Evolutionary conservation across 2,797 vertebrate species (phyloP), one percentile per base, ranked within the genome.

Genomic region (Simalia tracyae): DNA sequence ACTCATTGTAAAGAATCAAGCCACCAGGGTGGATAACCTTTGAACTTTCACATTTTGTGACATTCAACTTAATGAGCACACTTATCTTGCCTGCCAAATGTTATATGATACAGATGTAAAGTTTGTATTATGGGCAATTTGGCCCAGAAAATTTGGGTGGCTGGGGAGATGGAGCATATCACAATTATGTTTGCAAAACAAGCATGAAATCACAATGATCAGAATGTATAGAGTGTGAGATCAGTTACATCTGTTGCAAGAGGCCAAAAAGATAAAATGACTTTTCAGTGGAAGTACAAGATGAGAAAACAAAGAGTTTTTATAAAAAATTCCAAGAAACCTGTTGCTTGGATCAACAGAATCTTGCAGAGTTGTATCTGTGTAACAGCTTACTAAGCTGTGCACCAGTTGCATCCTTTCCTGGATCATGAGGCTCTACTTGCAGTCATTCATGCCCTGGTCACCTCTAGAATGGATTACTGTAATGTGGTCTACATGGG

Each of bases 1-100:
- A 93, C 94, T 91, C 93, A 94, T 91, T 94, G 93, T 95, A 94
- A 96, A 94, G 92, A 95, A 96, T 96, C 96, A 95, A 96, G 86
- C 56, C 86, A 68, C 90, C 88, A 95, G 92, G 93, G 93, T 90
- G n/a, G 93, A 97, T 96, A 96, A 96, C 95, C 95, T 92, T 92
- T 96, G 95, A 94, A 93, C 96, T 93, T 96, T 95, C 93, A 93
- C 91, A 92, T 89, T 90, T 87, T 42, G 88, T 94, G 94, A 94
- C 93, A 95, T 93, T 94, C 89, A 88, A 93, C 90, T 94, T 95
- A 96, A 96, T 95, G 93, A 95, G 89, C 24, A 86, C 68, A 92
- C 92, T 95, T 94, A 94, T 95, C 93, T 95, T 85, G 92, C 86
- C 91, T 95, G 94, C 95, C 96, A 97, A 95, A 81, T 31, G 94